Conservation (phyloP, 1,140 invertebrate genomes). For the Spodoptera frugiperda region DNA sequence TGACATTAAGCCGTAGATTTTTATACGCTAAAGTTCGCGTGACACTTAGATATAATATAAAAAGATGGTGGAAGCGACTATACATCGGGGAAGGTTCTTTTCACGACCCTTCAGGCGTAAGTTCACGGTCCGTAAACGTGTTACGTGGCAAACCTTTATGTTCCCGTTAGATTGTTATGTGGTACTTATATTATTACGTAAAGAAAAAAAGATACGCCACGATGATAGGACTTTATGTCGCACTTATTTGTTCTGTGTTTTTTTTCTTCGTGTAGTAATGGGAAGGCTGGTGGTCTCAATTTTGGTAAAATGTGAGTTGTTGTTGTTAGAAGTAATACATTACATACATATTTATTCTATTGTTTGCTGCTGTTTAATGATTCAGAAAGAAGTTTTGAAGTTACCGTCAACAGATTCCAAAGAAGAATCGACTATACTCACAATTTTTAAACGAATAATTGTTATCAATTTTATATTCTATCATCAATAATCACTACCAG, state of each 20-base stretch:
- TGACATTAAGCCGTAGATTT: too few relatives aligned
- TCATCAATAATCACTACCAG: too few relatives aligned
- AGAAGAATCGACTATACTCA: too few relatives aligned
- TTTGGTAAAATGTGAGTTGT: too few relatives aligned
- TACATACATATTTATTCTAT: too few relatives aligned
- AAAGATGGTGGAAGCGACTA: neutral
- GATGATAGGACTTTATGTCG: neutral
- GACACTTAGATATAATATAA: conserved; percentile 21
- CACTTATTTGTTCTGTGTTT: neutral
- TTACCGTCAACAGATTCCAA: too few relatives aligned
- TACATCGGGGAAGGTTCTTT: conserved; percentile 22
- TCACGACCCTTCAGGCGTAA: conserved; percentile 20
- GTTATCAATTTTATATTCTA: too few relatives aligned
- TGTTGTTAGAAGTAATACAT: too few relatives aligned
- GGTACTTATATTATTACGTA: conserved; percentile 12
- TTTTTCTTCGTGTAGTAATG: neutral
- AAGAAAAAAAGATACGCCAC: neutral
- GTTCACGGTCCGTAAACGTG: neutral
- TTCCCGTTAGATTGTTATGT: conserved; percentile 17
- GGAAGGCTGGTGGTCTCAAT: too few relatives aligned
- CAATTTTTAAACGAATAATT: too few relatives aligned
- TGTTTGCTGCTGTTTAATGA: too few relatives aligned
- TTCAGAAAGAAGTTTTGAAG: too few relatives aligned
- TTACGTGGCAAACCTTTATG: conserved; percentile 27
- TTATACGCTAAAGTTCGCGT: neutral